Base-by-base conservation (phyloP, 2,888 invertebrate genomes). In the Endomychus coccineus region DNA sequence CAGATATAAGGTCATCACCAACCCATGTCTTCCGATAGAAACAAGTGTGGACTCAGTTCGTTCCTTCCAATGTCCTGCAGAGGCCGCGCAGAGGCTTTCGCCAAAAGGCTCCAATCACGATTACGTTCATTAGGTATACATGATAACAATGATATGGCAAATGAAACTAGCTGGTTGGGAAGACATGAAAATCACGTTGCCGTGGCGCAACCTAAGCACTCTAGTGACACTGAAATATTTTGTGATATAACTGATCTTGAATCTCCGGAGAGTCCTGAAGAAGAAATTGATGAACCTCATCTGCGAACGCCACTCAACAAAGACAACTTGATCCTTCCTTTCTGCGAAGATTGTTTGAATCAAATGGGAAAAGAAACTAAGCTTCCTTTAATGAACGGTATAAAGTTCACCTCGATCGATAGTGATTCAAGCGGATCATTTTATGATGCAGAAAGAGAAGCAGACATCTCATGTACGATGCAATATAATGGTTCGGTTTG, bases 11-110 rank as follows among this genome's bases (percentile, higher is more conserved):
- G 21, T 19, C 21, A 19, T 19, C n/a, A 44, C n/a, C n/a, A n/a
- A n/a, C n/a, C n/a, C n/a, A 58, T 57, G 58, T 52, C 58, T 43
- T 64, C 74, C 69, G 63, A 68, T 70, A 57, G 75, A 36, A 53
- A 58, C 21, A 60, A 76, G 71, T 79, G 80, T 67, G 77, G 80
- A 56, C 69, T 82, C 56, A 73, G 76, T 56, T 77, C 80, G 49
- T 69, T 81, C 50, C 68, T 82, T 68, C 78, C 82, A 59, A 80
- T 81, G 77, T 83, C 83, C 64, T 87, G 85, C 62, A 76, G 84
- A 40, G 81, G 81, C 40, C 75, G 83, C 36, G 85, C 86, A 37
- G 86, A 85, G 60, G 82, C 83, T 39, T 86, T 87, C 64, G 86
- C 86, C 46, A 73, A 81, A 40, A 79, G 80, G 56, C 69, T 87